Evolutionary conservation across 2,888 invertebrate species (phyloP).

Genomic region (Andrena bucephala): DNA sequence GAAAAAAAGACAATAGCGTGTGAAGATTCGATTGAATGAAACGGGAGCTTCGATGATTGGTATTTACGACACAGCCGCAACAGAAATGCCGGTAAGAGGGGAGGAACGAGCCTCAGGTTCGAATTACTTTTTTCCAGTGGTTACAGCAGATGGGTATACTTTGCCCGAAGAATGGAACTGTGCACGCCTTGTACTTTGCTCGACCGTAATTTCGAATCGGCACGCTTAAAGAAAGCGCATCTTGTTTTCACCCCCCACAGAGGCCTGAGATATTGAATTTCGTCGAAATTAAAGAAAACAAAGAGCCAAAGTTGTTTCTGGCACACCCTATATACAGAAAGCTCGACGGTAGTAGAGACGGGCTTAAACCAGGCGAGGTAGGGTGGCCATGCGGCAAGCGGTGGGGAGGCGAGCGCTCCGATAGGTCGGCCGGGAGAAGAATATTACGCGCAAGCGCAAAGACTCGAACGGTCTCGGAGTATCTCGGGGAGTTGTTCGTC

Average conservation of each 20-base stretch:
- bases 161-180: not conserved
- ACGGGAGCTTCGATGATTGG: not conserved
- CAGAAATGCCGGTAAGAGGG: not conserved
- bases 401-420: constrained; percentile 55
- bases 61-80: not conserved
- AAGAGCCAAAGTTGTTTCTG: constrained; percentile 73
- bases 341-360: constrained; percentile 50
- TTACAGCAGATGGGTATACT: not conserved
- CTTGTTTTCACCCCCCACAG: constrained; percentile 64
- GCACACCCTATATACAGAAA: constrained; percentile 69
- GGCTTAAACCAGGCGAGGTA: constrained; percentile 76
- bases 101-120: not conserved
- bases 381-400: constrained; percentile 22
- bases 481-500: constrained; percentile 82
- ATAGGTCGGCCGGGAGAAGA: constrained; percentile 65
- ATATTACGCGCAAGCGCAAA: constrained; percentile 78
- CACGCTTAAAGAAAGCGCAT: constrained; percentile 58
- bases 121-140: constrained; percentile 1
- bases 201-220: constrained; percentile 58
- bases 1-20: too few species aligned
- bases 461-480: constrained; percentile 66
- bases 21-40: not conserved
- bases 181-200: constrained; percentile 3
- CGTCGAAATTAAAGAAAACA: constrained; percentile 74
- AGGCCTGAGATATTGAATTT: constrained; percentile 72